These are phyloP conservation scores for Dorcus parallelipipedus DNA, from an alignment of 2,888 invertebrate genomes.

Conservation along the genomic window DNA sequence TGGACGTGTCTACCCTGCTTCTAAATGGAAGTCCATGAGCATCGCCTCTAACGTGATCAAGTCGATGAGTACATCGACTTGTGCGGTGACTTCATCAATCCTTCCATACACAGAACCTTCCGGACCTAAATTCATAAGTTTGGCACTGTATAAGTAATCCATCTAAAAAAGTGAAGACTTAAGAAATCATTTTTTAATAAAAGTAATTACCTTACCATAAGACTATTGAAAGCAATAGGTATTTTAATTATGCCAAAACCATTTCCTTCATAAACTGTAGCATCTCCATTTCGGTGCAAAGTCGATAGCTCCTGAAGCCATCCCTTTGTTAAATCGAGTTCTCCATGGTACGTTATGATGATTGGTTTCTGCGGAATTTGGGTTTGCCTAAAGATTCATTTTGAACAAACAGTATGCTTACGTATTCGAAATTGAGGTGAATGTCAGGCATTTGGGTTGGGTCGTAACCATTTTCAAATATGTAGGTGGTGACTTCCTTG, in stretches of 20 bases:
- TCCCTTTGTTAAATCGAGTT: conserved; percentile 51
- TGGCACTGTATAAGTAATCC: conserved; percentile 51
- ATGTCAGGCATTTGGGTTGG: conserved; percentile 53
- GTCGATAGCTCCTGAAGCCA: conserved; percentile 51
- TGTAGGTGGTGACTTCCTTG: conserved; percentile 46
- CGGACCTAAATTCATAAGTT: conserved; percentile 55
- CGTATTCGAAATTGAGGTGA: conserved; percentile 51
- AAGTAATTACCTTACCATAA: background rate
- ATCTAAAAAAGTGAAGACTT: conserved; percentile 45
- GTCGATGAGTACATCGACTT: conserved; percentile 29
- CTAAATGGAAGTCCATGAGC: conserved; percentile 30
- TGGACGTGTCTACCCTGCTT: conserved; percentile 28
- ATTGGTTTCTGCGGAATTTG: conserved; percentile 7
- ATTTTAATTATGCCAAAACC: conserved; percentile 10
- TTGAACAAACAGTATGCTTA: conserved; percentile 31
- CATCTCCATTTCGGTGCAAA: conserved; percentile 51
- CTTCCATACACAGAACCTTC: conserved; percentile 52
- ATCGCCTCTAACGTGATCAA: conserved; percentile 22
- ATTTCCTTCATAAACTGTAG: conserved; percentile 29
- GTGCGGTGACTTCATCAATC: conserved; percentile 34
- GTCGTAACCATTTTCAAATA: conserved; percentile 50
- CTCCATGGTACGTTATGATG: conserved; percentile 52
- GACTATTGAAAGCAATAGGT: conserved; percentile 11
- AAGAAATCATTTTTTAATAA: too few species aligned
- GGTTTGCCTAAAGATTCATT: background rate